phyloP scores from a whole-genome alignment of 2,113 vertebrate genomes.

The Triplophysa siluroides region DNA sequence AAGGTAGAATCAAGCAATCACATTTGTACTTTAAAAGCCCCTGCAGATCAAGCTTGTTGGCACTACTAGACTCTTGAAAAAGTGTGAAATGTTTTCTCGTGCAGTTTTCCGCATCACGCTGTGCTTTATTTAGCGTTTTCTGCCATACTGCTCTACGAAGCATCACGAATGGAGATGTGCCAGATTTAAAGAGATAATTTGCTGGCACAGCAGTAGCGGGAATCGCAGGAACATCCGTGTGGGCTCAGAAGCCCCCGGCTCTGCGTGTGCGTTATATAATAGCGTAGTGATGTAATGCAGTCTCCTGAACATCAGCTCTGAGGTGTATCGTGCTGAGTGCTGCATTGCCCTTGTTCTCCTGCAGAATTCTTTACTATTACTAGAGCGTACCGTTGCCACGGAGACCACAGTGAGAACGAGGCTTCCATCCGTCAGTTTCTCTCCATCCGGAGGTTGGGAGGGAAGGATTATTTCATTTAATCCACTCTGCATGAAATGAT shows the following conservation, averaged over 20 bases:
- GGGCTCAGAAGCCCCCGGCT: constrained; percentile 57
- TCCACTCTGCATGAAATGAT: constrained; percentile 37
- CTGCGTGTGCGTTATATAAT: constrained; percentile 65
- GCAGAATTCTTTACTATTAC: constrained; percentile 15
- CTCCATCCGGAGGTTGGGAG: constrained; percentile 14
- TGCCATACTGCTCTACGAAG: not conserved
- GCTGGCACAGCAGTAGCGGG: constrained; percentile 59
- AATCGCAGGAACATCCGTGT: constrained; percentile 61
- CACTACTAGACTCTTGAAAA: no score
- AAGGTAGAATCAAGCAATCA: not conserved
- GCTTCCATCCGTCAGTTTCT: constrained; percentile 6
- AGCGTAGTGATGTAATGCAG: constrained; percentile 72
- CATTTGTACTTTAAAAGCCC: not conserved
- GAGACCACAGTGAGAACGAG: not conserved
- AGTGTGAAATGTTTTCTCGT: not conserved
- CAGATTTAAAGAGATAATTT: constrained; percentile 36
- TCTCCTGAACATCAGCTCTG: constrained; percentile 61
- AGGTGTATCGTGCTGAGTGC: constrained; percentile 48
- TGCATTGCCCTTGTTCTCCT: constrained; percentile 49
- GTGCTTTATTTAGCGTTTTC: constrained; percentile 18
- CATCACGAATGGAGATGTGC: not conserved
- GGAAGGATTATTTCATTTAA: constrained; percentile 43
- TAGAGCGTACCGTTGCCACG: not conserved
- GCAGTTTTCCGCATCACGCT: not conserved
- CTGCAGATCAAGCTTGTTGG: not conserved